phyloP scores from a whole-genome alignment of 1,140 invertebrate species.

The Aphelenchoides fujianensis region DNA sequence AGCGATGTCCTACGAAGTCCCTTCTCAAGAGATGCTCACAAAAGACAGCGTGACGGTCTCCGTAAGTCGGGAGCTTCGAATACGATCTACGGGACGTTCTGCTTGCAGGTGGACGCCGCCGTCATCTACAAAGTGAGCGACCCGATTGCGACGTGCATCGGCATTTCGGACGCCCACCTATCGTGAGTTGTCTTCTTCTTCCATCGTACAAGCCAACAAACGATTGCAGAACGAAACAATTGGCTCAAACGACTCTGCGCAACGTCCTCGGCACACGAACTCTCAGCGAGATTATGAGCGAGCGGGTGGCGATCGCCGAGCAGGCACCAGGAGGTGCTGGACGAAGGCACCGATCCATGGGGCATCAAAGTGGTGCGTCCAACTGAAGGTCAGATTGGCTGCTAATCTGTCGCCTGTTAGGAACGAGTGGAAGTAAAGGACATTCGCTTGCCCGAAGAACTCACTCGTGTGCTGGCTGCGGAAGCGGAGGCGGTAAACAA shows the following conservation, averaged over 20 bases:
- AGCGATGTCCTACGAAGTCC: slow-evolving; percentile 76
- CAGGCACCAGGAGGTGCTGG: slow-evolving; percentile 72
- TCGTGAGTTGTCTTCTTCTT: too few species aligned
- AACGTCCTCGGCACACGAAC: slow-evolving; percentile 90
- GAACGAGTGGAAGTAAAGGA: slow-evolving; percentile 67
- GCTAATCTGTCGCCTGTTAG: too few species aligned
- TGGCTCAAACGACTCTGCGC: slow-evolving; percentile 66
- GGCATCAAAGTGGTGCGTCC: slow-evolving; percentile 61
- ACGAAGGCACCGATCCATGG: slow-evolving; percentile 55
- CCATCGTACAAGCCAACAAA: too few species aligned
- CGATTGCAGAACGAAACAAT: slow-evolving; percentile 50
- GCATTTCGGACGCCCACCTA: slow-evolving; percentile 44
- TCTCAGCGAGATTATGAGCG: slow-evolving; percentile 81
- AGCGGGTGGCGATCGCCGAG: slow-evolving; percentile 83
- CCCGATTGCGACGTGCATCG: slow-evolving; percentile 48
- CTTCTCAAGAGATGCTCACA: slow-evolving; percentile 86
- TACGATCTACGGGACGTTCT: too few species aligned
- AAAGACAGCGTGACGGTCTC: slow-evolving; percentile 81
- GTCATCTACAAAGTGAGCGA: slow-evolving; percentile 52
- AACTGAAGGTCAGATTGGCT: slow-evolving; percentile 68
- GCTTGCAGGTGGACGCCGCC: slow-evolving; percentile 54
- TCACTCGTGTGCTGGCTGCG: slow-evolving; percentile 47
- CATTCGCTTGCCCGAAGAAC: slow-evolving; percentile 48
- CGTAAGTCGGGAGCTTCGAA: too few species aligned
- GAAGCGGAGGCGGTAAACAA: slow-evolving; percentile 59